Base-by-base conservation (phyloP, 2,888 invertebrate genomes). In the Exocentrus adspersus region DNA sequence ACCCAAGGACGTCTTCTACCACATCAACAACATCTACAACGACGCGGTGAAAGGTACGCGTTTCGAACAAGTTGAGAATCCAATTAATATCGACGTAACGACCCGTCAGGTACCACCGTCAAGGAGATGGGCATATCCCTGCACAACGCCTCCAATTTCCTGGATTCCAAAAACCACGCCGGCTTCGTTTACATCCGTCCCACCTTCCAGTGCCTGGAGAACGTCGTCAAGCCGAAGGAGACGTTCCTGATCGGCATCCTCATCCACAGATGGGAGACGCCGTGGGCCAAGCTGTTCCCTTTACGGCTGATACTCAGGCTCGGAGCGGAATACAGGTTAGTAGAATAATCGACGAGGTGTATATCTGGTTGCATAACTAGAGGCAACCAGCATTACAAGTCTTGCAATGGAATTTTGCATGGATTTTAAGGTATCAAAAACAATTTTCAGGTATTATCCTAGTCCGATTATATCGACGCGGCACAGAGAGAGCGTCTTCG, bases 181-280 rank as follows among this genome's bases (percentile, higher is more conserved):
- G 94, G 94, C 41, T 93, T 94, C 80, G 85, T 94, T n/a, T 94
- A 90, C 75, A 88, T 94, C 66, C 86, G 91, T 60, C 89, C 92
- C 20, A 90, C 92, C 10, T 90, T 92, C 81, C 94, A 94, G 80
- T 94, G 94, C 80, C 83, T 93, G 68, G 90, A 91, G 75, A 90
- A 92, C 76, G 85, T 94, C 9, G 84, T 88, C 52, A 81, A 91
- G 69, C 94, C 94, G 0, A 86, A 88, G 37, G 86, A 88, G 65
- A 92, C 93, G 0, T 94, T 89, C 78, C 83, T 94, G 50, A 88
- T 94, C 67, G 94, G 90, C 0, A 86, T 95, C 64, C 85, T 95
- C 48, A 89, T 94, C 57, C 92, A 93, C 80, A 57, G 87, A 72
- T 91, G 90, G 90, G 92, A 92, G 83, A 88, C 88, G 2, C 91